Percentiles rank a stretch among this genome's conserved stretches.
These are phyloP conservation scores for Petrocephalus schoutedeni DNA, from an alignment of 2,797 vertebrate genomes.

Conservation along the genomic window DNA sequence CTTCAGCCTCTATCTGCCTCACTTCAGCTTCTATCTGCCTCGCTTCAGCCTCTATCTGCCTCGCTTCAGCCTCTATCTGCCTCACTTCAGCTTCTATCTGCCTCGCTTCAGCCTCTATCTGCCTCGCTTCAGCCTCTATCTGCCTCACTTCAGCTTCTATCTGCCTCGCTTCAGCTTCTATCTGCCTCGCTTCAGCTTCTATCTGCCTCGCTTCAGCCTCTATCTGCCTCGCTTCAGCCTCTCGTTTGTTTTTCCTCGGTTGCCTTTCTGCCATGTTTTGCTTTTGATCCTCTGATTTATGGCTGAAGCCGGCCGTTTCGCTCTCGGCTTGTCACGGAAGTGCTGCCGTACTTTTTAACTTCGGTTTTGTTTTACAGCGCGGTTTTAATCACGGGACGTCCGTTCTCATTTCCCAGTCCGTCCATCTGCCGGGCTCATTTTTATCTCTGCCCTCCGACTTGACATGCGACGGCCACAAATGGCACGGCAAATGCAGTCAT, in stretches of 20 bases:
- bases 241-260: not conserved
- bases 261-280: not conserved
- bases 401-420: slow-evolving; percentile 3
- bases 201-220: not conserved
- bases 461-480: not conserved
- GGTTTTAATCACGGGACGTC: not conserved
- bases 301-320: not conserved
- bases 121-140: too few species aligned
- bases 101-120: too few species aligned
- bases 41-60: too few species aligned
- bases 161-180: too few species aligned
- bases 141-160: too few species aligned
- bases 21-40: too few species aligned
- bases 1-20: too few species aligned
- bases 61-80: too few species aligned
- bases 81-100: too few species aligned
- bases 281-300: slow-evolving; percentile 19
- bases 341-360: not conserved
- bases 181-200: too few species aligned
- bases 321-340: not conserved
- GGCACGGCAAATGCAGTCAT: not conserved
- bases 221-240: not conserved
- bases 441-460: not conserved
- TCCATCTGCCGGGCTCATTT: not conserved
- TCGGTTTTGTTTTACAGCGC: not conserved